Evolutionary conservation across 2,888 invertebrate genomes (phyloP).

Genomic region (Heliothis peltigera): DNA sequence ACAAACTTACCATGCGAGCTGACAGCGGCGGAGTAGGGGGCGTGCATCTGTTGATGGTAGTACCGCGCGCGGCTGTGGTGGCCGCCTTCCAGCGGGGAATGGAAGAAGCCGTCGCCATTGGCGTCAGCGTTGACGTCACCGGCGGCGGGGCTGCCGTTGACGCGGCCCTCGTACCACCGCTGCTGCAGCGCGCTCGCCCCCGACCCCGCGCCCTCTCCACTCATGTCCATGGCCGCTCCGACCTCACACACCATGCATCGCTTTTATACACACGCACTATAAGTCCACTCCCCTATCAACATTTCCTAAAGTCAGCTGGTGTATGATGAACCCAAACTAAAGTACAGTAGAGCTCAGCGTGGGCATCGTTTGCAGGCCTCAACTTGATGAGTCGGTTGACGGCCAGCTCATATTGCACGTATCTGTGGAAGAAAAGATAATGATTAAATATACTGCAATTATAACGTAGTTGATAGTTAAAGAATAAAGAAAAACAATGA

Average conservation of each 20-base stretch:
- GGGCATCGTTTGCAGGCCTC: slow-evolving; percentile 67
- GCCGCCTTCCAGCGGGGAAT: slow-evolving; percentile 88
- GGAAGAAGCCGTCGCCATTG: slow-evolving; percentile 89
- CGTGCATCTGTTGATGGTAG: slow-evolving; percentile 90
- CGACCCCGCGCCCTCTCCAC: slow-evolving; percentile 84
- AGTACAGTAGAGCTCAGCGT: slow-evolving; percentile 70
- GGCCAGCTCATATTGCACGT: slow-evolving; percentile 75
- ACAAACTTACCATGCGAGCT: slow-evolving; percentile 86
- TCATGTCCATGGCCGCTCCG: slow-evolving; percentile 88
- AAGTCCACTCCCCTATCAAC: slow-evolving; percentile 86
- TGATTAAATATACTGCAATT: neutral
- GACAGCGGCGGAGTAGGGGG: slow-evolving; percentile 88
- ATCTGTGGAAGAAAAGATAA: slow-evolving; percentile 74
- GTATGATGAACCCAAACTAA: slow-evolving; percentile 65
- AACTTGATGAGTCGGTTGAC: slow-evolving; percentile 61
- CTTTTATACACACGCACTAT: slow-evolving; percentile 86
- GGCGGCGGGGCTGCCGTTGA: slow-evolving; percentile 88
- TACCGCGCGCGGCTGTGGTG: slow-evolving; percentile 89
- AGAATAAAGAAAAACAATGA: neutral
- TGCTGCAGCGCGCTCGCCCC: slow-evolving; percentile 86
- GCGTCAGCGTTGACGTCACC: slow-evolving; percentile 86
- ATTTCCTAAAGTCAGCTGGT: slow-evolving; percentile 77
- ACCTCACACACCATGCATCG: slow-evolving; percentile 90
- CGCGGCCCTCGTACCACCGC: slow-evolving; percentile 89
- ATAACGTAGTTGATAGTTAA: neutral